phyloP scores from a whole-genome alignment of 2,113 vertebrate species.

The Hippopotamus amphibius region DNA sequence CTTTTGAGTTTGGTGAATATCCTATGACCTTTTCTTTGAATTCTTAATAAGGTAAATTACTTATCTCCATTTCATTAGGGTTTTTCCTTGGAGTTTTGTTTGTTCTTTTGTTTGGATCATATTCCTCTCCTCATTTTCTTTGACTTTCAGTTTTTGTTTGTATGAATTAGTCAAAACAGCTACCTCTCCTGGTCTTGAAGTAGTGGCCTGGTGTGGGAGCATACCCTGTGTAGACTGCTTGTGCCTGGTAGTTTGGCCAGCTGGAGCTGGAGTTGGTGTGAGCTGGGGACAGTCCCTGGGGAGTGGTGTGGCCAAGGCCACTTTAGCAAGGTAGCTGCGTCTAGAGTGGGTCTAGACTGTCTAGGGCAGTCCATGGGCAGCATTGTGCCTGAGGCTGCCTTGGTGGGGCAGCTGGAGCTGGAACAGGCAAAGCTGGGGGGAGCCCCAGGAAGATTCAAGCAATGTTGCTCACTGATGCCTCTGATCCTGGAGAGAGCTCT shows the following conservation, averaged over 20 bases:
- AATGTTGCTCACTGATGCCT: neutral
- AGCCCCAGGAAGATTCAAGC: neutral
- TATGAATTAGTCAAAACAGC: neutral
- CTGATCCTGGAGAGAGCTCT: neutral
- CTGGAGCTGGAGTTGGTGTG: neutral
- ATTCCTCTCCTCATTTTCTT: neutral
- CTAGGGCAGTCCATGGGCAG: neutral
- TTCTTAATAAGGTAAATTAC: neutral
- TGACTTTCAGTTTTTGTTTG: neutral
- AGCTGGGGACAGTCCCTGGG: neutral
- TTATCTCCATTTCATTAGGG: neutral
- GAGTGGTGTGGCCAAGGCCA: neutral
- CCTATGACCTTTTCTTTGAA: neutral
- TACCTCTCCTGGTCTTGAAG: neutral
- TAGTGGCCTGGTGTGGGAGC: neutral
- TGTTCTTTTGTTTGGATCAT: neutral
- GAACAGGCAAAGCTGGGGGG: neutral
- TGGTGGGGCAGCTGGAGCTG: neutral
- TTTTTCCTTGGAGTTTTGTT: neutral
- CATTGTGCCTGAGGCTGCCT: neutral
- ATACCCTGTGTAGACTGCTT: neutral
- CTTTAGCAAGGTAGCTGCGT: neutral
- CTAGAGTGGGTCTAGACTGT: neutral
- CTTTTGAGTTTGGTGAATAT: neutral
- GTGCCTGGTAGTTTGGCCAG: neutral